Conservation (phyloP, 2,797 vertebrate genomes). For the Acestrorhynchus altus region DNA sequence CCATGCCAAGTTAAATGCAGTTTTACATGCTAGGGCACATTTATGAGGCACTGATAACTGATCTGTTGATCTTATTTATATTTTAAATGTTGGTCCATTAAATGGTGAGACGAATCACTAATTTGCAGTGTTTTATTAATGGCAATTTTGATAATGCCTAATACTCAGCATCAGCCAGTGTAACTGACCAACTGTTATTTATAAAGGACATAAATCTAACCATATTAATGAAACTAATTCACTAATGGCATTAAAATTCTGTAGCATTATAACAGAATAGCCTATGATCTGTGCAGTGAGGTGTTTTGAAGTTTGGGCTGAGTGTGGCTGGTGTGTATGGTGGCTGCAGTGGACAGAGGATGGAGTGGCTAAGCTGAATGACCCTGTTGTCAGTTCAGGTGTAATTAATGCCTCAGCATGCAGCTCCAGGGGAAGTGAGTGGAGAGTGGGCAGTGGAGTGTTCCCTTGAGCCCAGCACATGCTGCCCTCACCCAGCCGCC, state of each 20-base stretch:
- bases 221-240: too few relatives aligned
- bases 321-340: constrained; percentile 31
- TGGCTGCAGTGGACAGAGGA: constrained; percentile 27
- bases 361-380: constrained; percentile 46
- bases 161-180: background rate
- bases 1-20: too few relatives aligned
- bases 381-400: constrained; percentile 67
- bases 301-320: constrained; percentile 15
- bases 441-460: constrained; percentile 46
- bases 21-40: too few relatives aligned
- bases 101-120: too few relatives aligned
- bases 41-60: too few relatives aligned
- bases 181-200: background rate
- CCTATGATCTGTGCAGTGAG: background rate
- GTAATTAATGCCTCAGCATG: constrained; percentile 63
- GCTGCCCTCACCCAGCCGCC: constrained; percentile 44
- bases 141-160: background rate
- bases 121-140: background rate
- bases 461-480: constrained; percentile 47
- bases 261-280: background rate
- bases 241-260: background rate
- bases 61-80: too few relatives aligned
- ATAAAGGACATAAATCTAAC: too few relatives aligned
- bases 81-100: too few relatives aligned
- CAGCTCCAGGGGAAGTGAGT: constrained; percentile 60